phyloP scores from a whole-genome alignment of 2,113 vertebrate genomes.

The Pleuronectes platessa region DNA sequence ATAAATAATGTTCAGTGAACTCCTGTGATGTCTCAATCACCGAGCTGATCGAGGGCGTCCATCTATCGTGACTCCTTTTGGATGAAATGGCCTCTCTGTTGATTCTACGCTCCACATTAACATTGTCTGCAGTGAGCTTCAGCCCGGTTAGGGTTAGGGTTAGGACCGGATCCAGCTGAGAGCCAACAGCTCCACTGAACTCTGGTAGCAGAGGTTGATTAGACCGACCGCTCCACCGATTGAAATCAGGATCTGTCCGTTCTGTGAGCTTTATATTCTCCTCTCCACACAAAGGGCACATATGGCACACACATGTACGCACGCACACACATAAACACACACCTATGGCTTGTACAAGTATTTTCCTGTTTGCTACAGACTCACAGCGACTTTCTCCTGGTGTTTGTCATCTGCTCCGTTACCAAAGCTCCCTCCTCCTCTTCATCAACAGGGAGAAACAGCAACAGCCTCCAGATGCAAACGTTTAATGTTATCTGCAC shows the following conservation, averaged over 20 bases:
- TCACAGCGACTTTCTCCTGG: background rate
- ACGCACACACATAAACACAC: constrained; percentile 3
- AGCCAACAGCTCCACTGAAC: background rate
- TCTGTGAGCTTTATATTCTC: constrained; percentile 21
- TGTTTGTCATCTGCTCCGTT: constrained; percentile 13
- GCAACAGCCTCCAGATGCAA: constrained; percentile 54
- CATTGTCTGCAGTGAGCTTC: too few relatives aligned
- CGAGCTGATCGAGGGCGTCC: background rate
- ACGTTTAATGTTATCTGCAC: constrained; percentile 35
- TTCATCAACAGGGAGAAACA: constrained; percentile 11
- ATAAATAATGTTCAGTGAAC: background rate
- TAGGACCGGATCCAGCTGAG: background rate
- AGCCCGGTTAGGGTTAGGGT: too few relatives aligned
- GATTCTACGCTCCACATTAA: too few relatives aligned
- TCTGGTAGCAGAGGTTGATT: constrained; percentile 10
- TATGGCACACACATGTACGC: too few relatives aligned
- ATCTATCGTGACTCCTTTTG: background rate
- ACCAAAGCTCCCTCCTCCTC: constrained; percentile 9
- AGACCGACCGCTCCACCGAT: background rate
- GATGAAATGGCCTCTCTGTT: background rate
- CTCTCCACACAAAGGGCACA: background rate
- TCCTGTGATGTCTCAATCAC: background rate
- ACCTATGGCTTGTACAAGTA: background rate
- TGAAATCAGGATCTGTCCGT: constrained; percentile 7
- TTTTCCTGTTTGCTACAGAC: background rate